phyloP scores from a whole-genome alignment of 2,797 vertebrate species.

The Chelidonichthys spinosus region DNA sequence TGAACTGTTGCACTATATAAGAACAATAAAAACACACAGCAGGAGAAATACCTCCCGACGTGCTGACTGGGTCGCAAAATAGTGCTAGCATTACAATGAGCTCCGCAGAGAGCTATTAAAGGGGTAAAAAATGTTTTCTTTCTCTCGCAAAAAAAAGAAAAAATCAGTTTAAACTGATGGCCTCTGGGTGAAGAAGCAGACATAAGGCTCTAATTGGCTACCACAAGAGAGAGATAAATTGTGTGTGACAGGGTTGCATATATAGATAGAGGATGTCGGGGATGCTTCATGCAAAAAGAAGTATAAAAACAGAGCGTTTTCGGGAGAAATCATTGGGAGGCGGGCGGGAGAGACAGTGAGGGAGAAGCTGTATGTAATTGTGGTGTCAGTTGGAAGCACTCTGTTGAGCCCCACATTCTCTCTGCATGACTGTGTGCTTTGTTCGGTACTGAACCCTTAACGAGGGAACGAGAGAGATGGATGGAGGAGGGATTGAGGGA shows the following conservation, averaged over 20 bases:
- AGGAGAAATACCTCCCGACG: slow-evolving; percentile 52
- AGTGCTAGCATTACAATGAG: slow-evolving; percentile 54
- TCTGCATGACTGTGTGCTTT: slow-evolving; percentile 81
- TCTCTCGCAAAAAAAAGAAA: slow-evolving; percentile 36
- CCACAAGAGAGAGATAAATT: slow-evolving; percentile 63
- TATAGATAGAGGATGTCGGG: slow-evolving; percentile 44
- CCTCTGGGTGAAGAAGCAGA: slow-evolving; percentile 60
- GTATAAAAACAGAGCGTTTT: slow-evolving; percentile 63
- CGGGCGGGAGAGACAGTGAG: slow-evolving; percentile 59
- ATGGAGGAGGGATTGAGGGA: slow-evolving; percentile 59
- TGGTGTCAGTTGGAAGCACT: slow-evolving; percentile 69
- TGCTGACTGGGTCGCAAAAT: slow-evolving; percentile 43
- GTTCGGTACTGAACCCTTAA: slow-evolving; percentile 68
- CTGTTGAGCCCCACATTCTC: slow-evolving; percentile 75
- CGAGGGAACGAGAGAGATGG: slow-evolving; percentile 70
- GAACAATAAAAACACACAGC: slow-evolving; percentile 33
- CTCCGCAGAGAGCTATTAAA: slow-evolving; percentile 73
- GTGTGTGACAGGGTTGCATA: slow-evolving; percentile 54
- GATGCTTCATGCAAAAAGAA: slow-evolving; percentile 64
- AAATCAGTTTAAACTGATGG: slow-evolving; percentile 38
- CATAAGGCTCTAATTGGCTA: slow-evolving; percentile 71
- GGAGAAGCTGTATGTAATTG: slow-evolving; percentile 74
- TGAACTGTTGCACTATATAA: slow-evolving; percentile 40
- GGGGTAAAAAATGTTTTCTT: slow-evolving; percentile 60
- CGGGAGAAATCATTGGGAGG: slow-evolving; percentile 35